These are phyloP conservation scores for Helicoverpa assulta DNA, from an alignment of 2,888 invertebrate species.

Conservation along the genomic window DNA sequence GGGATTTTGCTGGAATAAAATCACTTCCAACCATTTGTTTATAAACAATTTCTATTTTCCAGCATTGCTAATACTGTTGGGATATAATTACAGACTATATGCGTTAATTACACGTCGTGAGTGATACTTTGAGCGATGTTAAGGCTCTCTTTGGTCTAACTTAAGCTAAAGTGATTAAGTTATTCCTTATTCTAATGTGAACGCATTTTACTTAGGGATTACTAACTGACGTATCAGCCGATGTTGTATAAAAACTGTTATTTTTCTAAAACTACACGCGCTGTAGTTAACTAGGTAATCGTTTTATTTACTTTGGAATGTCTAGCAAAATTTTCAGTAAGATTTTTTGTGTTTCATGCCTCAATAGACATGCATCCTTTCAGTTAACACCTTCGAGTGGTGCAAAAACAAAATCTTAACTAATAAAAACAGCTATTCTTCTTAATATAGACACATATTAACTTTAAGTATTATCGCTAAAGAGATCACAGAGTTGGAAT, in stretches of 20 bases:
- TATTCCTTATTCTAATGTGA: constrained; percentile 13
- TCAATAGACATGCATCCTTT: background rate
- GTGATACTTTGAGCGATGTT: constrained; percentile 25
- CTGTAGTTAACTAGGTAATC: background rate
- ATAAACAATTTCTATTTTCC: background rate
- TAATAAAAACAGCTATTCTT: constrained; percentile 32
- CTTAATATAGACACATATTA: constrained; percentile 47
- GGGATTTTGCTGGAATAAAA: background rate
- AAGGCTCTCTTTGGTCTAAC: constrained; percentile 25
- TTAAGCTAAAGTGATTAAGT: constrained; percentile 21
- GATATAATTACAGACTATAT: constrained; percentile 2
- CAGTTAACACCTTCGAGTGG: background rate
- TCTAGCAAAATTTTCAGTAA: background rate
- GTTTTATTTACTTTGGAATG: background rate
- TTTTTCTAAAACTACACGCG: background rate
- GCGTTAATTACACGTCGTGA: constrained; percentile 5
- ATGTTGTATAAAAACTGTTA: constrained; percentile 2
- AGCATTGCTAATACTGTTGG: background rate
- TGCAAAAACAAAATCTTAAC: constrained; percentile 20
- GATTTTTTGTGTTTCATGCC: background rate
- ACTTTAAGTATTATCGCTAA: constrained; percentile 55
- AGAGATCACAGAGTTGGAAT: constrained; percentile 75
- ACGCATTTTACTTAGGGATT: background rate
- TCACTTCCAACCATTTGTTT: constrained; percentile 8
- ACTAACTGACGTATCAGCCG: background rate